These are phyloP conservation scores for Drosophila persimilis DNA, from an alignment of 1,140 invertebrate genomes.

Conservation along the genomic window DNA sequence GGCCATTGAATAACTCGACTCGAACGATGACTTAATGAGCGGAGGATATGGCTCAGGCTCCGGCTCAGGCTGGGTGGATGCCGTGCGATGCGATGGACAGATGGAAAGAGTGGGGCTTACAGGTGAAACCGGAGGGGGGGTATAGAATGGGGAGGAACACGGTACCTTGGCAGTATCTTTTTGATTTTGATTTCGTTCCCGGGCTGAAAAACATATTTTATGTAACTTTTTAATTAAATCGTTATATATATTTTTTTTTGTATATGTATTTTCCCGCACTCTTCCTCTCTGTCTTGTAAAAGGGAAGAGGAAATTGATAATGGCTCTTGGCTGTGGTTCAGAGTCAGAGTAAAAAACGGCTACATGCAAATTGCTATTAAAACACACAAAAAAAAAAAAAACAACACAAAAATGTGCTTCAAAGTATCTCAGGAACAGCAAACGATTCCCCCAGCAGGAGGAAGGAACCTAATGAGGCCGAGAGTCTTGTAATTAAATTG, in stretches of 20 bases:
- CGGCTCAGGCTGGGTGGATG: slow-evolving; percentile 13
- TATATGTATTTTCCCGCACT: slow-evolving; percentile 9
- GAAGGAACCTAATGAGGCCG: slow-evolving; percentile 34
- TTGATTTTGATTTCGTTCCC: slow-evolving; percentile 30
- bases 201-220: slow-evolving; percentile 56
- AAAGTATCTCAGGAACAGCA: slow-evolving; percentile 3
- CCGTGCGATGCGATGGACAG: background rate
- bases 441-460: background rate
- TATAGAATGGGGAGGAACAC: background rate
- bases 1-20: slow-evolving; percentile 75
- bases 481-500: slow-evolving; percentile 36
- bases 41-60: slow-evolving; percentile 41
- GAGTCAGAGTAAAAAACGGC: slow-evolving; percentile 26
- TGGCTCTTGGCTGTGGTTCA: slow-evolving; percentile 52
- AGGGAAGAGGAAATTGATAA: slow-evolving; percentile 59
- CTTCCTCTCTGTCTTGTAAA: background rate
- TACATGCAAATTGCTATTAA: slow-evolving; percentile 54
- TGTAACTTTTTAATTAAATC: slow-evolving; percentile 80
- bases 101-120: too few relatives aligned
- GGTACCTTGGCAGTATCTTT: slow-evolving; percentile 7
- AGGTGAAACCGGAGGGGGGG: too few relatives aligned
- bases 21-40: slow-evolving; percentile 77
- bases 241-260: slow-evolving; percentile 48
- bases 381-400: background rate
- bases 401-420: slow-evolving; percentile 19